These are phyloP conservation scores for Stomorhina lunata DNA, from an alignment of 2,888 invertebrate genomes.

Conservation along the genomic window DNA sequence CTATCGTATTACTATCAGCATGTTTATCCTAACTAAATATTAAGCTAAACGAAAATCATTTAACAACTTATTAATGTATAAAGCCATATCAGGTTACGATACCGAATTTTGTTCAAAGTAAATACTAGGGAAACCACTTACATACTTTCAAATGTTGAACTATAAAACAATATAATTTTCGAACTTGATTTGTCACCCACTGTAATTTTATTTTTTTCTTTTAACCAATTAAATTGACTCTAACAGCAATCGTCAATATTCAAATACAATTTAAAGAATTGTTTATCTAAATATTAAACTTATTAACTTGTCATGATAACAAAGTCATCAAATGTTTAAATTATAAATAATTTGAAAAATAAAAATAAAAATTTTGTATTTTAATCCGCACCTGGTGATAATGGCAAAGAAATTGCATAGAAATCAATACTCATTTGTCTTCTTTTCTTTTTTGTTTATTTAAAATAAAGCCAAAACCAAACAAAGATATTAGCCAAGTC, in stretches of 20 bases:
- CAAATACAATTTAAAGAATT: neutral
- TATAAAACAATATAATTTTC: no score
- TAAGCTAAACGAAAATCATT: no score
- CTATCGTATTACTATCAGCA: no score
- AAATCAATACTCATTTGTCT: neutral
- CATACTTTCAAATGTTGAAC: no score
- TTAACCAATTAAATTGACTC: neutral
- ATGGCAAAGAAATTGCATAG: conserved; percentile 42
- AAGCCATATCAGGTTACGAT: no score
- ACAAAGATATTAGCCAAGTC: neutral
- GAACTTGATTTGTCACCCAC: neutral
- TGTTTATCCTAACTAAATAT: no score
- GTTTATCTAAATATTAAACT: conserved; percentile 27
- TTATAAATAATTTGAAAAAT: neutral
- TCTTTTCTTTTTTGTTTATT: neutral
- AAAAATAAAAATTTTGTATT: neutral
- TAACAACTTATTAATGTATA: no score
- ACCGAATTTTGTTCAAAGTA: no score
- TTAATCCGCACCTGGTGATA: conserved; percentile 46
- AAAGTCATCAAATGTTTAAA: conserved; percentile 26
- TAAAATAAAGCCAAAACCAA: neutral
- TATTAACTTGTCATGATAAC: conserved; percentile 54
- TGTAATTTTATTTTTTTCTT: neutral
- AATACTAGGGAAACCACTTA: no score
- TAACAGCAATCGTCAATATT: neutral